A percentile compares a stretch with the other conserved stretches of the same genome.
Conservation (phyloP, 2,113 vertebrate species). For the Hirundichthys speculiger region DNA sequence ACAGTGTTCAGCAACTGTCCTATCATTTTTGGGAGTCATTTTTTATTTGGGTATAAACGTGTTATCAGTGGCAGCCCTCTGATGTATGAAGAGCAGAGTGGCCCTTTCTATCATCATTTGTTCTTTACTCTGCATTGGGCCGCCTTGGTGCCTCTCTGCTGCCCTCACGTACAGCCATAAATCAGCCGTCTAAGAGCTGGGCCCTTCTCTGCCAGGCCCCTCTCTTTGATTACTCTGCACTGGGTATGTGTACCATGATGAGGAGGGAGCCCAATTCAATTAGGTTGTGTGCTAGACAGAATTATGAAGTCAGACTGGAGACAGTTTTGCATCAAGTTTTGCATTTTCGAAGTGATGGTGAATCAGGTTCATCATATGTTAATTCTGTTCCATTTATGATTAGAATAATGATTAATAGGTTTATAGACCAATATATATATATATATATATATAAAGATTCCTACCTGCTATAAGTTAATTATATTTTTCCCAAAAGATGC, state of each 20-base stretch:
- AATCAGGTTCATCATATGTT: no score
- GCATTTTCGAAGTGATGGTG: no score
- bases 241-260: slow-evolving; percentile 61
- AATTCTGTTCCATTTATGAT: no score
- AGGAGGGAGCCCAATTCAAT: slow-evolving; percentile 72
- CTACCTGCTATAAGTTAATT: no score
- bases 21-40: slow-evolving; percentile 13
- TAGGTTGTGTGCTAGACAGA: slow-evolving; percentile 54
- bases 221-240: slow-evolving; percentile 66
- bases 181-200: slow-evolving; percentile 63
- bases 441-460: no score
- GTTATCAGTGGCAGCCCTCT: slow-evolving; percentile 25
- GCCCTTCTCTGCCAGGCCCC: slow-evolving; percentile 48
- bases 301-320: no score
- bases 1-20: not conserved
- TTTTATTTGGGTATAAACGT: slow-evolving; percentile 14
- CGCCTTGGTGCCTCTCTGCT: slow-evolving; percentile 14
- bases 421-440: no score
- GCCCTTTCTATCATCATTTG: slow-evolving; percentile 54
- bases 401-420: no score
- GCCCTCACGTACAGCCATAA: slow-evolving; percentile 53
- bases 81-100: slow-evolving; percentile 26
- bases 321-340: no score
- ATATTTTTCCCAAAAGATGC: no score
- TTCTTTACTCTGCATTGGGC: slow-evolving; percentile 28